Evolutionary conservation across 1,140 invertebrate species (phyloP).

Genomic region (Zaprionus davidi): DNA sequence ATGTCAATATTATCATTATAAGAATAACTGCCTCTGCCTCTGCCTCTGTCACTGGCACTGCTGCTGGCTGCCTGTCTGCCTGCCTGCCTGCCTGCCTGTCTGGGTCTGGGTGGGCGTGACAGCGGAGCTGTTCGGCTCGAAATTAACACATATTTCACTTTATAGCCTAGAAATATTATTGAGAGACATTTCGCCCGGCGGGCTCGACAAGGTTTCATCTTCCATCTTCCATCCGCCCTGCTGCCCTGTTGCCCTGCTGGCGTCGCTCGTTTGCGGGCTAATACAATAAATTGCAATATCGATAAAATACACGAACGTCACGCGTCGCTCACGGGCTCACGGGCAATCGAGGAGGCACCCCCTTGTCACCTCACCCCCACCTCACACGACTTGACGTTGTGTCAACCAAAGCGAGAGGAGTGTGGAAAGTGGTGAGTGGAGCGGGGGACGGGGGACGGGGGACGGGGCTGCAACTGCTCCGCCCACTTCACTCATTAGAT

Average conservation of each 20-base stretch:
- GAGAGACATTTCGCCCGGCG: constrained; percentile 34
- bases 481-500: constrained; percentile 40
- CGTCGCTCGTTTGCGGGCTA: constrained; percentile 44
- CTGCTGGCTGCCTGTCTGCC: not conserved
- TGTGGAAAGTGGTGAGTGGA: not conserved
- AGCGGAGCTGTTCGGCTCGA: constrained; percentile 32
- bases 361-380: constrained; percentile 3
- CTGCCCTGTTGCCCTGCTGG: not conserved
- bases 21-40: constrained; percentile 62
- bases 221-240: not conserved
- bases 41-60: constrained; percentile 3
- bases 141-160: constrained; percentile 83
- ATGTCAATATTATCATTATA: constrained; percentile 82
- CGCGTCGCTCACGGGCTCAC: constrained; percentile 65
- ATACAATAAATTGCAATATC: constrained; percentile 83
- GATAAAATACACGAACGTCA: constrained; percentile 82
- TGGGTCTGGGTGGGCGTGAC: constrained; percentile 44
- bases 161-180: constrained; percentile 76
- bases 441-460: not conserved
- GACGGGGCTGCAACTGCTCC: not conserved
- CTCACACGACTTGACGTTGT: not conserved
- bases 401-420: not conserved
- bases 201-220: constrained; percentile 14
- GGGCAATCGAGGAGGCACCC: constrained; percentile 8
- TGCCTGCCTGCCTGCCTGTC: not conserved